Base-by-base conservation (phyloP, 2,113 vertebrate species). In the Eurypyga helias region DNA sequence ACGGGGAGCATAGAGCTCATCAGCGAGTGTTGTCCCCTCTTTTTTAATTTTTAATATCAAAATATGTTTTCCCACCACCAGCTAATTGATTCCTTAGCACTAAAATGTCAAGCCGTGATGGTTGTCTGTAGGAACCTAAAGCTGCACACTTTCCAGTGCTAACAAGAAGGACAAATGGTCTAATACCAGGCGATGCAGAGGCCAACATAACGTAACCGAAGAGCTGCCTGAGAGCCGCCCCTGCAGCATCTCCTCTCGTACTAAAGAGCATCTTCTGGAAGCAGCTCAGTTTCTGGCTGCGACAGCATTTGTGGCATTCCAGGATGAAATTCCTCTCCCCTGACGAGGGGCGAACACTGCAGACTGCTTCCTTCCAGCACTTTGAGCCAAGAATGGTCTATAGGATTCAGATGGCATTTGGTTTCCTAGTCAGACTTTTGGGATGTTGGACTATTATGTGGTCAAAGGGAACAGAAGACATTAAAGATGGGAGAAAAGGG, bases 271-370 rank as follows among this genome's bases (percentile, higher is more conserved):
- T 67, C 96, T 72, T 70, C 66, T 94, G 91, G 69, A 95, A 89
- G 89, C 86, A 33, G 29, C 64, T 92, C 15, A 0, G 6, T 65
- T 84, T 77, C 79, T 92, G 92, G 65, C 87, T 84, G 24, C 20
- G 66, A 57, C 20, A 77, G 49, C 69, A 85, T 80, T 73, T 19
- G 1, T 75, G 45, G 76, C 54, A 64, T 95, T 89, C 76, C 58
- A 85, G 82, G 61, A 33, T 38, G 58, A 90, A 91, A 95, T 90
- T 93, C 80, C 93, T 92, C 66, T 89, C 33, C 38, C 61, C 76
- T 90, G 83, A 80, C 3, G 12, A 91, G 67, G 58, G 54, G 21
- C 21, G 5, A 83, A 82, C 17, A 9, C 31, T 77, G 62, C 66
- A 88, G 51, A 65, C 71, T 90, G 69, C 70, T 85, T 87, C 71